Conservation (phyloP, 2,797 vertebrate species). For the Alauda arvensis region DNA sequence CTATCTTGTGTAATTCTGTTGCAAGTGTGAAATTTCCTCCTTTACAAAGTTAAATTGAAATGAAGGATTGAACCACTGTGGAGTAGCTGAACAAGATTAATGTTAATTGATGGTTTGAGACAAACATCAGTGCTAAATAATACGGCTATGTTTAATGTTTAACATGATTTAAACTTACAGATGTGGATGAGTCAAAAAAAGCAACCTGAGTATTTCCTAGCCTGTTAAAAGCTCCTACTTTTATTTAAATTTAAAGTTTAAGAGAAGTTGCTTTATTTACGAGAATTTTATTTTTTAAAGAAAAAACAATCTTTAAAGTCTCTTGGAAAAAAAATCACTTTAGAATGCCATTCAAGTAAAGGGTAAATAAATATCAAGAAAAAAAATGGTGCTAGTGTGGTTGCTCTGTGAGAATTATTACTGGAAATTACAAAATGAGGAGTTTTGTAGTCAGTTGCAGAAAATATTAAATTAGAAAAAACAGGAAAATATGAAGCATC, state of each 20-base stretch:
- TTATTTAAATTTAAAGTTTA: not conserved
- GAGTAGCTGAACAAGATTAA: constrained; percentile 8
- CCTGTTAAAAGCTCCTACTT: not conserved
- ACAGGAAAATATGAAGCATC: not conserved
- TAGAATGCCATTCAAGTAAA: not conserved
- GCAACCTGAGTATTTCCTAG: not conserved
- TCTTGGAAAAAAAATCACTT: not conserved
- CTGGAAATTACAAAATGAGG: not conserved
- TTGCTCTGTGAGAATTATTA: not conserved
- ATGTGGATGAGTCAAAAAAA: not conserved
- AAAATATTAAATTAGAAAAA: not conserved
- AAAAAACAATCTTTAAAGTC: not conserved
- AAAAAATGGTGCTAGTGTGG: not conserved
- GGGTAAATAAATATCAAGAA: not conserved
- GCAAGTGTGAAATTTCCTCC: not conserved
- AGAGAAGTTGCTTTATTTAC: not conserved
- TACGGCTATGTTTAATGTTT: not conserved
- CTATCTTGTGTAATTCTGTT: not conserved
- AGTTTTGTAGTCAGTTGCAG: not conserved
- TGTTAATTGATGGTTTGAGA: not conserved
- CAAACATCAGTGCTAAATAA: not conserved
- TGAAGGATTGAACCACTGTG: not conserved
- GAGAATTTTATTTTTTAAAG: not conserved
- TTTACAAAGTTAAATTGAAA: not conserved
- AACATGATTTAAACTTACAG: not conserved